These are phyloP conservation scores for Chamaea fasciata DNA, from an alignment of 2,113 vertebrate species.

Conservation along the genomic window DNA sequence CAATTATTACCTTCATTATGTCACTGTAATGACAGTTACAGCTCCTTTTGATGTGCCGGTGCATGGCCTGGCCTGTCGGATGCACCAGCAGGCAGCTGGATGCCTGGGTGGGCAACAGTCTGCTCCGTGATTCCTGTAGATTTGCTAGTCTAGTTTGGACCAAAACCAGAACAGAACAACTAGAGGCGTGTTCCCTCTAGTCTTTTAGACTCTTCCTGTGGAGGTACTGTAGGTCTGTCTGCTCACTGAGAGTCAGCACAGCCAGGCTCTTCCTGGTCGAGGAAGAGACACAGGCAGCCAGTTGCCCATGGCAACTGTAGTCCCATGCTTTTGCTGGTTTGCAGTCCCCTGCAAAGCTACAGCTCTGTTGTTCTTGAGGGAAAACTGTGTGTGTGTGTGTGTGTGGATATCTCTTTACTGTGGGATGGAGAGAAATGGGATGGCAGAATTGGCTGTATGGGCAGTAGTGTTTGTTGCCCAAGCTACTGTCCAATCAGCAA, in stretches of 20 bases:
- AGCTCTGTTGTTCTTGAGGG: background rate
- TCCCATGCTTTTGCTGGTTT: background rate
- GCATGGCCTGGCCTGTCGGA: background rate
- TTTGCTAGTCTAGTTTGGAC: background rate
- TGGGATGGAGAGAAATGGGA: background rate
- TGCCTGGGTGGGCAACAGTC: background rate
- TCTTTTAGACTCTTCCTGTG: background rate
- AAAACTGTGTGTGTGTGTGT: too few relatives aligned
- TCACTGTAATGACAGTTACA: background rate
- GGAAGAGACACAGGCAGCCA: background rate
- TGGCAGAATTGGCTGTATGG: background rate
- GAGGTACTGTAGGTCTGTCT: background rate
- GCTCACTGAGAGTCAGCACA: background rate
- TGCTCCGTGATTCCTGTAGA: background rate
- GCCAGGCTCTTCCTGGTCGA: background rate
- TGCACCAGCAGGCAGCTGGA: background rate
- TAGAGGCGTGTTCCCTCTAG: background rate
- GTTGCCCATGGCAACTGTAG: slow-evolving; percentile 43
- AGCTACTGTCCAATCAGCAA: background rate
- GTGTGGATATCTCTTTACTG: background rate
- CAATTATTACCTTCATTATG: background rate
- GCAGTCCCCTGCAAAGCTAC: background rate
- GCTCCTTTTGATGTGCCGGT: background rate
- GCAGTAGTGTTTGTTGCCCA: background rate
- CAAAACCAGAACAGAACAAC: background rate